Evolutionary conservation across 2,113 vertebrate genomes (phyloP).

Genomic region (Campylorhamphus procurvoides): DNA sequence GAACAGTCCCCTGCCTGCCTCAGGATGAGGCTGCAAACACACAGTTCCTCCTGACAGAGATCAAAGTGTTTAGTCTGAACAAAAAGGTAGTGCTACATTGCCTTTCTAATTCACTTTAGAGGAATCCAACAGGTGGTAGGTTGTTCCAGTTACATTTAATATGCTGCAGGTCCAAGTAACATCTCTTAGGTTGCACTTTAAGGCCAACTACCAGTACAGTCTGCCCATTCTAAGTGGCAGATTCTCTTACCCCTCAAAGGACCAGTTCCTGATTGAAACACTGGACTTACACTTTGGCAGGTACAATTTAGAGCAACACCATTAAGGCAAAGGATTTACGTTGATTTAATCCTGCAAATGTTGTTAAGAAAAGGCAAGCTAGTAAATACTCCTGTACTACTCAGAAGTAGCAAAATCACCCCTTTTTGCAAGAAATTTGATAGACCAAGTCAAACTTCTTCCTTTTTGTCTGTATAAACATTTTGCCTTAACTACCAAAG

Average conservation of each 20-base stretch:
- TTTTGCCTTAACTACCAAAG: neutral
- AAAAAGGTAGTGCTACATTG: neutral
- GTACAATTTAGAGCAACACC: neutral
- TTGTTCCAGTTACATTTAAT: neutral
- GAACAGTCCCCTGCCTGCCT: too few relatives aligned
- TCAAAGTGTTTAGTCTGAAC: neutral
- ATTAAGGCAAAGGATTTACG: neutral
- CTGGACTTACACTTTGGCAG: neutral
- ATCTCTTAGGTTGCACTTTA: neutral
- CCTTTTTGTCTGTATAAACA: neutral
- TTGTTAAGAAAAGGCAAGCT: neutral
- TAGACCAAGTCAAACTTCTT: neutral
- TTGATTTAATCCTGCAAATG: neutral
- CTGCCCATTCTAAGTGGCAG: neutral
- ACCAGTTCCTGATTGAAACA: neutral
- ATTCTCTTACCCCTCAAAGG: neutral
- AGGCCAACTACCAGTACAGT: neutral
- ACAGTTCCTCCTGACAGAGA: neutral
- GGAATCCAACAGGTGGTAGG: neutral
- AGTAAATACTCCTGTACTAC: neutral
- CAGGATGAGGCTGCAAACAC: neutral
- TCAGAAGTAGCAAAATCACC: neutral
- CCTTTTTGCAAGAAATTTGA: neutral
- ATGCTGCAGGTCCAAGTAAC: neutral
- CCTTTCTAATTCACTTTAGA: neutral